Evolutionary conservation across 2,888 invertebrate genomes (phyloP).

Genomic region (Cryptocephalus primarius): DNA sequence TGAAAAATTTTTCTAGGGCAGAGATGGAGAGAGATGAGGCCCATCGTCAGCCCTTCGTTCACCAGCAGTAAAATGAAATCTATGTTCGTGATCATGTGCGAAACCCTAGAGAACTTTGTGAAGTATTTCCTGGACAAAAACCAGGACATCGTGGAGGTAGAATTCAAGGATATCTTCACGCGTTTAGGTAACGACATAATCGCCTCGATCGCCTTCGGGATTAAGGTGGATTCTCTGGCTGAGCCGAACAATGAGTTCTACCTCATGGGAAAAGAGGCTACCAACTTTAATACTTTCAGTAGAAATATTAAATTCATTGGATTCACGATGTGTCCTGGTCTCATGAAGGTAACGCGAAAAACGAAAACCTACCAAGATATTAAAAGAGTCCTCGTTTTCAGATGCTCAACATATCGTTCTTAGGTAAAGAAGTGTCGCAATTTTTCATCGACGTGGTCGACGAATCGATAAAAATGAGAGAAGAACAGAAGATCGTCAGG

Average conservation of each 20-base stretch:
- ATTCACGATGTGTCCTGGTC: not conserved
- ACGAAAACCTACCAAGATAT: no score
- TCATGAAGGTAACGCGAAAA: not conserved
- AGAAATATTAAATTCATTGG: not conserved
- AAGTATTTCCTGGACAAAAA: slow-evolving; percentile 16
- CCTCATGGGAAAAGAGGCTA: slow-evolving; percentile 38
- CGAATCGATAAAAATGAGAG: no score
- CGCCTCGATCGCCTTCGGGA: slow-evolving; percentile 42
- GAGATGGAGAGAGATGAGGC: slow-evolving; percentile 28
- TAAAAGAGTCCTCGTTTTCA: no score
- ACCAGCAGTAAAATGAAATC: slow-evolving; percentile 31
- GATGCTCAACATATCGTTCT: no score
- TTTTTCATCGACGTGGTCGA: no score
- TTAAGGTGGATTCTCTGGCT: slow-evolving; percentile 42
- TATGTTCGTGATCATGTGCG: slow-evolving; percentile 24
- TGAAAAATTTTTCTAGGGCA: slow-evolving; percentile 12
- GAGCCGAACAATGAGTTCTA: slow-evolving; percentile 45
- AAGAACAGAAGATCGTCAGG: no score
- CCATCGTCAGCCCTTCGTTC: slow-evolving; percentile 28
- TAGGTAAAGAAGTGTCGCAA: no score
- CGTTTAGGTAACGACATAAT: slow-evolving; percentile 43
- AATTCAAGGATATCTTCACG: slow-evolving; percentile 37
- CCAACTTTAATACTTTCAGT: slow-evolving; percentile 22
- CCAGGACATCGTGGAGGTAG: slow-evolving; percentile 25
- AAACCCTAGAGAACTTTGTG: slow-evolving; percentile 13